Base-by-base conservation (phyloP, 2,797 vertebrate genomes). In the Sebastes dallii region DNA sequence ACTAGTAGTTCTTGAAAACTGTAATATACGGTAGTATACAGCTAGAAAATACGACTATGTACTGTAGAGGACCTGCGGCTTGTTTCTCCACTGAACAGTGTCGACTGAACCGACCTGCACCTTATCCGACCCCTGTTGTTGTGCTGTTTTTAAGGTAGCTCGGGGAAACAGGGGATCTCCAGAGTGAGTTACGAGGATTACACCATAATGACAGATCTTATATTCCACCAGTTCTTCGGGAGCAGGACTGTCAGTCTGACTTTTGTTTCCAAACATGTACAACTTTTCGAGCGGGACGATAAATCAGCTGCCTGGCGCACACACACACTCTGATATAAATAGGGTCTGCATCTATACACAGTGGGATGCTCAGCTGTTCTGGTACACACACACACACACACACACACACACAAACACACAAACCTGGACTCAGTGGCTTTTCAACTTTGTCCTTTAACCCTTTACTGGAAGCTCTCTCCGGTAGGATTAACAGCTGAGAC, bases 331-430 rank as follows among this genome's bases (percentile, higher is more conserved):
- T 0, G 78, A 32, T 87, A 91, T 81, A 88, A 86, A 88, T 91
- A 91, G 85, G 85, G 16, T 20, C 24, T 50, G 12, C 14, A 66
- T 78, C 67, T n/a, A 39, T 80, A 69, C 30, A 72, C 54, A 75
- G 52, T 59, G 66, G 58, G 78, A 90, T 86, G 75, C 79, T 88
- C 88, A 93, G 92, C 92, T 93, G 92, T 88, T 89, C 72, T 24
- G 18, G 14, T 6, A 62, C 22, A 54, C 18, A 24, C 12, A 32
- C 54, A 70, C 16, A 39, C 24, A 59, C 34, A 42, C 42, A 54
- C 36, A 65, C 50, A 83, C 75, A 66, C 24, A 66, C 34, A 60
- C 22, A n/a, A n/a, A 34, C 29, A 54, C 52, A 65, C n/a, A 70
- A 54, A 75, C 11, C 59, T 11, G 34, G 32, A 83, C 85, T 64